Evolutionary conservation across 1,140 invertebrate species (phyloP).

Genomic region (Neelides sp.): DNA sequence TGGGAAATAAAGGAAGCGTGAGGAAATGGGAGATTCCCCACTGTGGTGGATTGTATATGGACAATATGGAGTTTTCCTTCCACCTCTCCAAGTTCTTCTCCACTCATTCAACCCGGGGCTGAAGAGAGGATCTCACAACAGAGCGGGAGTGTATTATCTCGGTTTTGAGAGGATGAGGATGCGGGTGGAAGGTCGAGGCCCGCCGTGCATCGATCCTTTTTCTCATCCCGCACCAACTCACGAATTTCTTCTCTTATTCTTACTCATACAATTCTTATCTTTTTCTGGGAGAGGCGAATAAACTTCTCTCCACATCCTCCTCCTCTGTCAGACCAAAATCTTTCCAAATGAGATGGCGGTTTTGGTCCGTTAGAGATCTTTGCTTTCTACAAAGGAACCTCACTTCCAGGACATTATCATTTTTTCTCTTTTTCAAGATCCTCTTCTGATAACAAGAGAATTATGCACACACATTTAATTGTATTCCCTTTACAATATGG

Average conservation of each 20-base stretch:
- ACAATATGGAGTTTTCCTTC: constrained; percentile 4
- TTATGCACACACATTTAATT: too few relatives aligned
- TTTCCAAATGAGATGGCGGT: too few relatives aligned
- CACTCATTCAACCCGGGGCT: neutral
- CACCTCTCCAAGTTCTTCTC: neutral
- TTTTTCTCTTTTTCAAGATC: too few relatives aligned
- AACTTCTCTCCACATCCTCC: too few relatives aligned
- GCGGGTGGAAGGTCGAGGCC: constrained; percentile 19
- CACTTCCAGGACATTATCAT: too few relatives aligned
- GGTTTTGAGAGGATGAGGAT: constrained; percentile 2
- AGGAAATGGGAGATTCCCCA: constrained; percentile 7
- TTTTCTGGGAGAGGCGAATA: neutral
- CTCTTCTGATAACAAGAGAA: too few relatives aligned
- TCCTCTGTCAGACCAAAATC: too few relatives aligned
- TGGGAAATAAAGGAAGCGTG: too few relatives aligned
- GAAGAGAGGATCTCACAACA: neutral
- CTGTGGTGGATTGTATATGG: constrained; percentile 11
- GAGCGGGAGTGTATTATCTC: neutral
- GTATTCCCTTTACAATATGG: too few relatives aligned
- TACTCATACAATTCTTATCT: neutral
- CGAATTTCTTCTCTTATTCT: neutral
- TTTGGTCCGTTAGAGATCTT: too few relatives aligned
- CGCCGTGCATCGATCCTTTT: constrained; percentile 15
- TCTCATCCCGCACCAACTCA: neutral
- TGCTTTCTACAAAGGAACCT: too few relatives aligned